A percentile compares a stretch with the other conserved stretches of the same genome.
These are phyloP conservation scores for Leptinotarsa lineolata DNA, from an alignment of 1,140 invertebrate genomes.

Conservation along the genomic window DNA sequence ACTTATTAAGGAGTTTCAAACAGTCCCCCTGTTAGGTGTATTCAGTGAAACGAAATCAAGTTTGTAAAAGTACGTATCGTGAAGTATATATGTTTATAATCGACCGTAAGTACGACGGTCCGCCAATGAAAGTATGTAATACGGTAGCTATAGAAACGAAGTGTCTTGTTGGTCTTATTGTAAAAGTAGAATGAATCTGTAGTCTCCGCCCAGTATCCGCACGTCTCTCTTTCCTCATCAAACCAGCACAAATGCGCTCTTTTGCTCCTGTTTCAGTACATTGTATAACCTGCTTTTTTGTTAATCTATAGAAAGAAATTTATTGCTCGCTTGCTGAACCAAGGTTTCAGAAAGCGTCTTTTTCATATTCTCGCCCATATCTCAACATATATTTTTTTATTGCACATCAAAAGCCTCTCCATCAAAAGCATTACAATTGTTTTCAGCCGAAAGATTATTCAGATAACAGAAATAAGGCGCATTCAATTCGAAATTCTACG, in stretches of 20 bases:
- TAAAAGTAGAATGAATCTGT: conserved; percentile 47
- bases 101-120: conserved; percentile 41
- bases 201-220: conserved; percentile 41
- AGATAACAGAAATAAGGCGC: neutral
- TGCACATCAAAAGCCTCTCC: neutral
- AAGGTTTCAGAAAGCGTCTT: neutral
- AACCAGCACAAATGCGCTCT: conserved; percentile 31
- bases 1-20: neutral
- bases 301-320: conserved; percentile 36
- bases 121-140: conserved; percentile 49
- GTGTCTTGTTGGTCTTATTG: conserved; percentile 51
- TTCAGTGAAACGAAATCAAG: conserved; percentile 23
- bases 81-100: conserved; percentile 46
- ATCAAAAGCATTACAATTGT: neutral
- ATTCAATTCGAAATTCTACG: neutral
- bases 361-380: conserved; percentile 13
- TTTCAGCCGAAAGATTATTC: conserved; percentile 12
- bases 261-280: conserved; percentile 37
- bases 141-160: conserved; percentile 52
- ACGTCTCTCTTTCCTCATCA: conserved; percentile 40
- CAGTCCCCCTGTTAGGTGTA: conserved; percentile 2
- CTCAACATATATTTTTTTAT: neutral
- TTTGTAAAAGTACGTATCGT: conserved; percentile 23
- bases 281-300: conserved; percentile 37
- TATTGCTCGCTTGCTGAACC: conserved; percentile 27